Evolutionary conservation across 2,113 vertebrate genomes (phyloP), one percentile per base, ranked within the genome.

Genomic region (Sitta europaea): DNA sequence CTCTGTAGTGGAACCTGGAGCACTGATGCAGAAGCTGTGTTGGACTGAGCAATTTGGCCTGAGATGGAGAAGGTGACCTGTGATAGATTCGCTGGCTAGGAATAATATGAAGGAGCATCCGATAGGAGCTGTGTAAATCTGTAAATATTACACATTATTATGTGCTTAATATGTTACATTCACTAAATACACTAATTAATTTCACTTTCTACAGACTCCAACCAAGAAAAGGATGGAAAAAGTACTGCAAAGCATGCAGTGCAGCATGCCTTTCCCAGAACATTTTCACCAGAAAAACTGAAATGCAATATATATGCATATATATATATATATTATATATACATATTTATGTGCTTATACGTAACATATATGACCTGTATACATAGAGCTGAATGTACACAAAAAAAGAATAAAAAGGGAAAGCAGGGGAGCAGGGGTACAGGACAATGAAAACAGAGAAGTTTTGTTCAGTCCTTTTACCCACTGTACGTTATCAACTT

Each of bases 281-380:
- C 0, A 9, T 43, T 78, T 47, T 25, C 3, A 22, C 50, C 10
- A 35, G 29, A 31, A 11, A 54, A 22, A 73, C 4, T n/a, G 28
- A 57, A 8, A 35, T 9, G 13, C 1, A 29, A 42, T 24, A n/a
- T n/a, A 5, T 27, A 5, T 31, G 3, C 9, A 6, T 36, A 11
- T 7, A 8, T 33, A 31, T 36, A 14, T 27, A n/a, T n/a, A n/a
- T 27, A 11, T n/a, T 23, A 21, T 33, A 24, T 5, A 27, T 4
- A 19, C 4, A n/a, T 4, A n/a, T 12, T n/a, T 23, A 12, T 21
- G 21, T 0, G 0, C 9, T 45, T 24, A 19, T 33, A 29, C 50
- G 5, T n/a, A 31, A 15, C 15, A 29, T 8, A 51, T 57, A 27
- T 33, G 27, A 29, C 35, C 33, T 65, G 17, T 10, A n/a, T 13